Evolutionary conservation across 2,888 invertebrate species (phyloP).

Genomic region (Cephus runcator): DNA sequence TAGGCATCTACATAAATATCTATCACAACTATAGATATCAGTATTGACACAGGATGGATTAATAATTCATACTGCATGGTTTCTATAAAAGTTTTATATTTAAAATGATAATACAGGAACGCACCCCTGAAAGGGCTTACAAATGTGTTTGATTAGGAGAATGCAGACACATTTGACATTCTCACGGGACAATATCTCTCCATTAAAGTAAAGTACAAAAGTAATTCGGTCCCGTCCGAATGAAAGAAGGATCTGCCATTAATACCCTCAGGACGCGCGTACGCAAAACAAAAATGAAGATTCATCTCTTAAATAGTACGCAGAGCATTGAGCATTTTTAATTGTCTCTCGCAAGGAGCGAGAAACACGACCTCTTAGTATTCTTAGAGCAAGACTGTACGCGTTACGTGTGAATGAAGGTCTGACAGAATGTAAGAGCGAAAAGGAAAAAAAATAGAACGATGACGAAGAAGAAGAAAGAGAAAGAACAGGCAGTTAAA

Average conservation of each 20-base stretch:
- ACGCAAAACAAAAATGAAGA: neutral
- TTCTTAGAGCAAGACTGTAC: neutral
- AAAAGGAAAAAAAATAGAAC: neutral
- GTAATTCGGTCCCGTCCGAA: neutral
- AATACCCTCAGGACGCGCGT: neutral
- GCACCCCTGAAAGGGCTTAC: conserved; percentile 40
- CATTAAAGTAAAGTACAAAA: neutral
- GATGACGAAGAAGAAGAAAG: neutral
- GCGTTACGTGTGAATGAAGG: neutral
- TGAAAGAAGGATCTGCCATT: neutral
- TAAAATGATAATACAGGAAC: conserved; percentile 46
- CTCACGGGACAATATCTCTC: neutral
- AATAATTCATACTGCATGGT: conserved; percentile 11
- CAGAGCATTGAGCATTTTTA: conserved; percentile 33
- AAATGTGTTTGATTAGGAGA: conserved; percentile 36
- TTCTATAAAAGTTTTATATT: conserved; percentile 28
- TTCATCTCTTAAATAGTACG: conserved; percentile 12
- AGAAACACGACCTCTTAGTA: neutral
- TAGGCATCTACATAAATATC: neutral
- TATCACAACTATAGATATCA: neutral
- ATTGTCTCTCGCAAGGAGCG: neutral
- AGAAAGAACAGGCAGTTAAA: neutral
- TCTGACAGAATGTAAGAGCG: neutral
- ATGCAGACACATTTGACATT: conserved; percentile 5
- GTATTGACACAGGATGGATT: neutral